These are phyloP conservation scores for Neuroscelio doddi DNA, from an alignment of 2,888 invertebrate species.

Conservation along the genomic window DNA sequence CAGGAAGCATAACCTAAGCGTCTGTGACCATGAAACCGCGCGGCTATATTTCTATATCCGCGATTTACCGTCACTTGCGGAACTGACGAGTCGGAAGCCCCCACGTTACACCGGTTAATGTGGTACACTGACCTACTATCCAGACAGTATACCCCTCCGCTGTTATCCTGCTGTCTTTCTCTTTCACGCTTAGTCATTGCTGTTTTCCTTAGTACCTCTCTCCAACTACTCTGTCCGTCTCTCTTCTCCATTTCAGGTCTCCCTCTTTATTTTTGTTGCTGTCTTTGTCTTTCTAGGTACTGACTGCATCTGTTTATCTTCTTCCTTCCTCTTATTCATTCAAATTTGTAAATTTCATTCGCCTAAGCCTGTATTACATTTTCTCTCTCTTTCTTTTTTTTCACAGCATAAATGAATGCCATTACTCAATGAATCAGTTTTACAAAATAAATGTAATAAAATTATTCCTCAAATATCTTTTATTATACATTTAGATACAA, in stretches of 20 bases:
- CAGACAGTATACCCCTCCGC: slow-evolving; percentile 47
- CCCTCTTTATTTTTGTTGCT: slow-evolving; percentile 32
- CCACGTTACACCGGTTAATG: slow-evolving; percentile 58
- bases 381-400: too few relatives aligned
- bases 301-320: background rate
- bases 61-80: slow-evolving; percentile 59
- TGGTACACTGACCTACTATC: slow-evolving; percentile 73
- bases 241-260: slow-evolving; percentile 11
- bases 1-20: slow-evolving; percentile 1
- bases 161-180: slow-evolving; percentile 34
- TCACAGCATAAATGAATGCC: too few relatives aligned
- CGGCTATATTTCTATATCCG: slow-evolving; percentile 42
- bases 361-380: too few relatives aligned
- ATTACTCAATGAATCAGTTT: too few relatives aligned
- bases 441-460: too few relatives aligned
- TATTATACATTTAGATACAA: too few relatives aligned
- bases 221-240: slow-evolving; percentile 23
- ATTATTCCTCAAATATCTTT: too few relatives aligned
- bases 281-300: slow-evolving; percentile 20
- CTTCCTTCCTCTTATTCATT: slow-evolving; percentile 8
- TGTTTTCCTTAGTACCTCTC: background rate
- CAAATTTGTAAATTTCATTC: too few relatives aligned
- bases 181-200: slow-evolving; percentile 7
- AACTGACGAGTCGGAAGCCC: slow-evolving; percentile 66
- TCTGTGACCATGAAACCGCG: slow-evolving; percentile 34